A percentile compares a stretch with the other conserved stretches of the same genome.
These are phyloP conservation scores for Sycophila texana DNA, from an alignment of 2,888 invertebrate genomes.

Conservation along the genomic window DNA sequence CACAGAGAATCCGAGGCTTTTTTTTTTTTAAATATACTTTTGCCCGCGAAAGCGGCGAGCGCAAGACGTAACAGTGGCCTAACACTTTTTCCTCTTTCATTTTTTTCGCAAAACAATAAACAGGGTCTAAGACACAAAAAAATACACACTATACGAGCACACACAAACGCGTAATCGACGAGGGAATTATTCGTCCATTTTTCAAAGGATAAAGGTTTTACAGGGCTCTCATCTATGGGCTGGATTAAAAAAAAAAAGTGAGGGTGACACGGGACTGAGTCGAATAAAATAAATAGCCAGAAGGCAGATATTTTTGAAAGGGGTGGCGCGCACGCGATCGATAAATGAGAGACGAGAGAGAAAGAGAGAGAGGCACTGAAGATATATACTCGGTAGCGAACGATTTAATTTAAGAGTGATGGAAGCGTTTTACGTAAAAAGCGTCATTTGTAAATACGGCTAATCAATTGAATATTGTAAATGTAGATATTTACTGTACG, in stretches of 20 bases:
- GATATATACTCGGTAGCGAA: slow-evolving; percentile 51
- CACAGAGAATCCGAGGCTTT: slow-evolving; percentile 10
- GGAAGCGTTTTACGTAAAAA: slow-evolving; percentile 37
- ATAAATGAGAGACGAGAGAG: not conserved
- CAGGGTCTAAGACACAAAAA: slow-evolving; percentile 55
- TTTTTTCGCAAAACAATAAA: slow-evolving; percentile 49
- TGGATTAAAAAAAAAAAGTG: slow-evolving; percentile 13
- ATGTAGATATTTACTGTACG: slow-evolving; percentile 68
- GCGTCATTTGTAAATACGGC: slow-evolving; percentile 68
- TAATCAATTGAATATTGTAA: slow-evolving; percentile 67
- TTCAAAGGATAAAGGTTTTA: slow-evolving; percentile 5
- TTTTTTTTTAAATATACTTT: not conserved
- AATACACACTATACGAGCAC: slow-evolving; percentile 7
- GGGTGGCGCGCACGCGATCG: slow-evolving; percentile 31
- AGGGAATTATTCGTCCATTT: slow-evolving; percentile 45
- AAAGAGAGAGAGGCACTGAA: slow-evolving; percentile 2
- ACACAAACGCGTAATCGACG: slow-evolving; percentile 20
- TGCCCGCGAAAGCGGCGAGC: slow-evolving; percentile 13
- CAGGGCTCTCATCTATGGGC: slow-evolving; percentile 27
- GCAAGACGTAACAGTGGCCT: slow-evolving; percentile 48
- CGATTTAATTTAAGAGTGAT: slow-evolving; percentile 52
- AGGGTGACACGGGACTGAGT: slow-evolving; percentile 12
- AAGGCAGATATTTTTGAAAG: slow-evolving; percentile 41
- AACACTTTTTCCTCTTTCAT: slow-evolving; percentile 34
- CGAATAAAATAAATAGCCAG: slow-evolving; percentile 22